These are phyloP conservation scores for Cirrhinus molitorella DNA, from an alignment of 2,797 vertebrate genomes.

Conservation along the genomic window DNA sequence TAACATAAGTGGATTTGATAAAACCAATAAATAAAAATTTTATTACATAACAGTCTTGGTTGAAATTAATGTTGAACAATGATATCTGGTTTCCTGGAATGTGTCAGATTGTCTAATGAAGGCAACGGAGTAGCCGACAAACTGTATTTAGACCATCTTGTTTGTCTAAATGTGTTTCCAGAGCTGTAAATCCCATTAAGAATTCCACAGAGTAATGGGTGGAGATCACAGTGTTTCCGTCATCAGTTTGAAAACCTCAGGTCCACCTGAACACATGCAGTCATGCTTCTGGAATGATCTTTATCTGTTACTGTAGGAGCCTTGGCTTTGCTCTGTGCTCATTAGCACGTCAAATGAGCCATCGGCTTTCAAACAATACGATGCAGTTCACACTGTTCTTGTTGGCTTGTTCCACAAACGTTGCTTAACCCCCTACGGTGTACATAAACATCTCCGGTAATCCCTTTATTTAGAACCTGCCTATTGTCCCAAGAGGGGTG, in stretches of 20 bases:
- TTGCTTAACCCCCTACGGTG: slow-evolving; percentile 19
- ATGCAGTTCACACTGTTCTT: slow-evolving; percentile 36
- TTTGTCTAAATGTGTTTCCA: slow-evolving; percentile 25
- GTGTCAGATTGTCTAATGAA: background rate
- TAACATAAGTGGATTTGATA: background rate
- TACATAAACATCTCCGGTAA: slow-evolving; percentile 12
- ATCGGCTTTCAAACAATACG: slow-evolving; percentile 37
- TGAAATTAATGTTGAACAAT: background rate
- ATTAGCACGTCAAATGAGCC: slow-evolving; percentile 20
- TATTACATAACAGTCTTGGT: background rate
- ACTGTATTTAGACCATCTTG: slow-evolving; percentile 26
- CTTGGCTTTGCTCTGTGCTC: slow-evolving; percentile 31
- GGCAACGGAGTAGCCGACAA: background rate
- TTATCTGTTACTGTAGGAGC: background rate
- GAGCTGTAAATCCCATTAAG: slow-evolving; percentile 35
- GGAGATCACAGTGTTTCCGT: slow-evolving; percentile 11
- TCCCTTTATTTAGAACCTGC: slow-evolving; percentile 27
- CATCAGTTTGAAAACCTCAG: background rate
- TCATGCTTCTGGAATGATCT: background rate
- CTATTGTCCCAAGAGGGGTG: slow-evolving; percentile 30
- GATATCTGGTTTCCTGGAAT: slow-evolving; percentile 1
- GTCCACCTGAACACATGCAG: slow-evolving; percentile 22
- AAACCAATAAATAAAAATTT: too few relatives aligned
- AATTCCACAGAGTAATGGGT: slow-evolving; percentile 28
- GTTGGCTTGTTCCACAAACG: slow-evolving; percentile 24